These are phyloP conservation scores for Podarcis raffonei DNA, from an alignment of 2,113 vertebrate genomes.

Conservation along the genomic window DNA sequence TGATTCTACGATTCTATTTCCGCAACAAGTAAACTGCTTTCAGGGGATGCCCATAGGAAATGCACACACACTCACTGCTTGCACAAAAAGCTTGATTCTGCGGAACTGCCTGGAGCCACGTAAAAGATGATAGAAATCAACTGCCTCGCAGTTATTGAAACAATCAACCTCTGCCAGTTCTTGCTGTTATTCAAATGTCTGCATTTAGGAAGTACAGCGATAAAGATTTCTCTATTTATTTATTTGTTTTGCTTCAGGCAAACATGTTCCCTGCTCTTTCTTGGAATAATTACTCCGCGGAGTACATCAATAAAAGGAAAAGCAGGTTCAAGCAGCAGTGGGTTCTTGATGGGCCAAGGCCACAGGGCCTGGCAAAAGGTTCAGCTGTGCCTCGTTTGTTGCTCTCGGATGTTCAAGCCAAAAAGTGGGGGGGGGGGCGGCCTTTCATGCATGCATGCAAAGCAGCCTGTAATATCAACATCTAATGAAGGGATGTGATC, in stretches of 20 bases:
- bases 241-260: neutral
- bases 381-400: neutral
- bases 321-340: neutral
- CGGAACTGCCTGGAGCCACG: neutral
- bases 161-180: neutral
- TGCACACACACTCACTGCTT: neutral
- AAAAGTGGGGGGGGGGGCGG: neutral
- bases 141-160: neutral
- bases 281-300: neutral
- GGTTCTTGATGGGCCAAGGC: neutral
- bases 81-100: neutral
- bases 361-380: neutral
- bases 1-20: neutral
- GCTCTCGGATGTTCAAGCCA: neutral
- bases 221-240: neutral
- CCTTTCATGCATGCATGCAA: neutral
- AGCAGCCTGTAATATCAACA: neutral
- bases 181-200: neutral
- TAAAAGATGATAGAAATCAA: neutral
- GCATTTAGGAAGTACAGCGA: neutral
- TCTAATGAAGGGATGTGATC: no score
- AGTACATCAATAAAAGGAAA: neutral
- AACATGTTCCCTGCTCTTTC: neutral
- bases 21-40: neutral
- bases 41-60: neutral